Conservation (phyloP, 1,140 invertebrate species). For the Drosophila navojoa region DNA sequence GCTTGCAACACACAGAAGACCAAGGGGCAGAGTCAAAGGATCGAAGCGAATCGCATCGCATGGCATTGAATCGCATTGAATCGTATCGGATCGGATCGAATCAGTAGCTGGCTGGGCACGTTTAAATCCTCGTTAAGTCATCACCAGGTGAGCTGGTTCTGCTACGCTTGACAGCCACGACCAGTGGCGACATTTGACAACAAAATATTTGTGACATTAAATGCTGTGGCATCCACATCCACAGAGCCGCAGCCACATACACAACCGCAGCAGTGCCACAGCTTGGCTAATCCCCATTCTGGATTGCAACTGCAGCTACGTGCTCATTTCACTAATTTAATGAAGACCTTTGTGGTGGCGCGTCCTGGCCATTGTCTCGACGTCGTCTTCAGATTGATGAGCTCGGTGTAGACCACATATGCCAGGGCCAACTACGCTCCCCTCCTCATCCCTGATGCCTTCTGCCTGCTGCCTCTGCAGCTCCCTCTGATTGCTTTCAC, state of each 20-base stretch:
- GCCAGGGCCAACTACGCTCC: constrained; percentile 16
- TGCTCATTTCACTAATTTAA: constrained; percentile 82
- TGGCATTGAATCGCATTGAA: no score
- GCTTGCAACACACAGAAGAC: constrained; percentile 5
- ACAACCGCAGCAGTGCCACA: constrained; percentile 13
- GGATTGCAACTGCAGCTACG: constrained; percentile 42
- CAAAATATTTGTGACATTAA: constrained; percentile 81
- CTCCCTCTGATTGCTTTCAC: constrained; percentile 31
- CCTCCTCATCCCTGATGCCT: not conserved
- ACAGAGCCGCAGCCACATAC: not conserved
- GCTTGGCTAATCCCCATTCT: constrained; percentile 4
- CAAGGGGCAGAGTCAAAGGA: not conserved
- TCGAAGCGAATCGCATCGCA: constrained; percentile 13
- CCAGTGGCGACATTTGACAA: constrained; percentile 69
- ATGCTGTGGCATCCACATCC: constrained; percentile 32
- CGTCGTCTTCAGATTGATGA: constrained; percentile 71
- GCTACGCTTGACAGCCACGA: constrained; percentile 34
- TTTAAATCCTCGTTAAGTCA: constrained; percentile 72
- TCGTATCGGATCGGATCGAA: no score
- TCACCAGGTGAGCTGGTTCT: constrained; percentile 49
- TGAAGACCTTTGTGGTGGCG: constrained; percentile 75
- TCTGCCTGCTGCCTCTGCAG: not conserved
- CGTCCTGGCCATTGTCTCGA: constrained; percentile 68
- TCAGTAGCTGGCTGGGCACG: constrained; percentile 12
- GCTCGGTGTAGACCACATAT: constrained; percentile 41